phyloP scores from a whole-genome alignment of 1,140 invertebrate genomes.

The Pantala flavescens region DNA sequence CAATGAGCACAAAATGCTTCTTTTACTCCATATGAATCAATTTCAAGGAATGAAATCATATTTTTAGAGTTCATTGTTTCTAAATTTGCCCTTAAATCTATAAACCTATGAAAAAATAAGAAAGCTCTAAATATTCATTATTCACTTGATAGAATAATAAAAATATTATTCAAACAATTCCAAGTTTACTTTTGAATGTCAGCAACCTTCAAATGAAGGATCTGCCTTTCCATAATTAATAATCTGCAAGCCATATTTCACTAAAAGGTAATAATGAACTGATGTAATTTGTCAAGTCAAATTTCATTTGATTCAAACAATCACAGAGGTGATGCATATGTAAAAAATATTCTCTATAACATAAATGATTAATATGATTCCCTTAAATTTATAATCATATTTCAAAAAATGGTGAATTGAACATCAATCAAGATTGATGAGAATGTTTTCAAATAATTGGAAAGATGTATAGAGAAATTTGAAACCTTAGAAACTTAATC shows the following conservation, averaged over 20 bases:
- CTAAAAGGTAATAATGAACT: conserved; percentile 64
- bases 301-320: no score
- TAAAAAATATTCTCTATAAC: background rate
- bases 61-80: conserved; percentile 65
- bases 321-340: no score
- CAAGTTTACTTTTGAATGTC: conserved; percentile 51
- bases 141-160: background rate
- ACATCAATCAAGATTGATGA: no score
- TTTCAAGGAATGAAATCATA: conserved; percentile 63
- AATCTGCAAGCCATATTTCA: conserved; percentile 69
- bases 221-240: conserved; percentile 53
- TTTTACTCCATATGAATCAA: conserved; percentile 66
- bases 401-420: no score
- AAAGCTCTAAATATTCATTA: background rate
- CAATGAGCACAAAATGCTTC: conserved; percentile 67
- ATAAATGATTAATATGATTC: background rate
- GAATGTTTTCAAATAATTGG: no score
- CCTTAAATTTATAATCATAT: background rate
- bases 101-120: conserved; percentile 43
- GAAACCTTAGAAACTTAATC: conserved; percentile 11
- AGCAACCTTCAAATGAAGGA: conserved; percentile 55
- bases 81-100: conserved; percentile 62
- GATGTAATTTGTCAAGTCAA: no score
- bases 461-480: background rate
- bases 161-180: conserved; percentile 4